phyloP scores from a whole-genome alignment of 2,797 vertebrate genomes.

The Pipistrellus nathusii region DNA sequence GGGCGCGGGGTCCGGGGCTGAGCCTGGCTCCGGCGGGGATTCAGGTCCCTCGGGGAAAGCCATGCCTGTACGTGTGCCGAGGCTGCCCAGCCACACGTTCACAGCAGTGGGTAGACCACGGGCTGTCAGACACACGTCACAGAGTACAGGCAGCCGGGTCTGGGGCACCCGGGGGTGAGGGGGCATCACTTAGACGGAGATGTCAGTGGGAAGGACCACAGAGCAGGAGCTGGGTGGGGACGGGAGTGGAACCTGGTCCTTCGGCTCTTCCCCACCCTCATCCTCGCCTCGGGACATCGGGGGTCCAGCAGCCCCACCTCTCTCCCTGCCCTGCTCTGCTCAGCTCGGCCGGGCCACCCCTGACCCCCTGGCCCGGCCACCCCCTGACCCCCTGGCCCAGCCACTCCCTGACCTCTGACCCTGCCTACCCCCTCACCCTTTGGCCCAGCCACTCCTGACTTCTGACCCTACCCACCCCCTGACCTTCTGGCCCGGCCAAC shows the following conservation, averaged over 20 bases:
- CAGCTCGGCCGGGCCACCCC: too few relatives aligned
- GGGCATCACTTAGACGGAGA: not conserved
- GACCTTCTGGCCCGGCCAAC: too few relatives aligned
- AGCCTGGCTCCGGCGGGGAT: not conserved
- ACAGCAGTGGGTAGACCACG: not conserved
- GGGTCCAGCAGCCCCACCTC: not conserved
- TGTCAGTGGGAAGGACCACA: not conserved
- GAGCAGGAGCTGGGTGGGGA: not conserved
- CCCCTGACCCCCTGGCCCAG: too few relatives aligned
- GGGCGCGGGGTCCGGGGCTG: not conserved
- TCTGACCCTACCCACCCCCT: too few relatives aligned
- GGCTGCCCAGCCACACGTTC: not conserved
- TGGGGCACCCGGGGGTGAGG: not conserved
- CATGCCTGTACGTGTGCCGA: not conserved
- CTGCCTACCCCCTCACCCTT: too few relatives aligned
- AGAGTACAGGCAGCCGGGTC: constrained; percentile 16
- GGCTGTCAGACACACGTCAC: not conserved
- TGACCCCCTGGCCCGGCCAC: too few relatives aligned
- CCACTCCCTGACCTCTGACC: too few relatives aligned
- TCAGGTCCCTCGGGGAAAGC: not conserved
- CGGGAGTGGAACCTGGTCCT: not conserved
- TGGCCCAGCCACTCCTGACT: too few relatives aligned
- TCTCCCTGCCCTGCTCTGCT: not conserved
- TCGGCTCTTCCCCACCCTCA: rapidly evolving
- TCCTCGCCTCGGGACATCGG: not conserved